A percentile compares a stretch with the other conserved stretches of the same genome.
Conservation (phyloP, 2,888 invertebrate genomes). For the Steinernema hermaphroditum region DNA sequence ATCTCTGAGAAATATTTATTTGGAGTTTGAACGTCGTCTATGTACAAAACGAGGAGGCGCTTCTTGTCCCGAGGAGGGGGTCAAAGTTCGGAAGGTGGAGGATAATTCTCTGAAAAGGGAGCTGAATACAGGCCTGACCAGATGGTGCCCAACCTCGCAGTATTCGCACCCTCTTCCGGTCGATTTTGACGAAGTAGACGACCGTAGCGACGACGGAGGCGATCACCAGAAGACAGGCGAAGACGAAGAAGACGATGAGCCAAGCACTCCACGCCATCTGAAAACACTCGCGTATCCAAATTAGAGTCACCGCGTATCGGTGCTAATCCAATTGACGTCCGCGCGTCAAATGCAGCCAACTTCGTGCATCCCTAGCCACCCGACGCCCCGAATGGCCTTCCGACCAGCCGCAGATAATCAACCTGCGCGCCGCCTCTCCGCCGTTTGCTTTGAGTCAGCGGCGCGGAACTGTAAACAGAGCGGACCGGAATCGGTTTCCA, state of each 20-base stretch:
- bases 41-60: no score
- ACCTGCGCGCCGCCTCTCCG: no score
- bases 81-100: constrained; percentile 18
- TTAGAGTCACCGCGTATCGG: not conserved
- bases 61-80: not conserved
- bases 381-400: no score
- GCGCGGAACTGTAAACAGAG: no score
- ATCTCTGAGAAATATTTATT: constrained; percentile 4
- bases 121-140: not conserved
- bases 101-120: constrained; percentile 5
- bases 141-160: not conserved
- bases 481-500: no score
- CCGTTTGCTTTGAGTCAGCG: no score
- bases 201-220: not conserved
- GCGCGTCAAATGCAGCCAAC: not conserved
- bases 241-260: constrained; percentile 18
- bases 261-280: constrained; percentile 28
- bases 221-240: constrained; percentile 1
- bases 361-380: not conserved
- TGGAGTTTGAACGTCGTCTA: not conserved
- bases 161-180: not conserved
- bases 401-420: no score
- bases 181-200: constrained; percentile 8
- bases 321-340: constrained; percentile 18
- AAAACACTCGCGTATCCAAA: not conserved